These are phyloP conservation scores for Lithophane semibrunnea DNA, from an alignment of 2,888 invertebrate genomes.

Conservation along the genomic window DNA sequence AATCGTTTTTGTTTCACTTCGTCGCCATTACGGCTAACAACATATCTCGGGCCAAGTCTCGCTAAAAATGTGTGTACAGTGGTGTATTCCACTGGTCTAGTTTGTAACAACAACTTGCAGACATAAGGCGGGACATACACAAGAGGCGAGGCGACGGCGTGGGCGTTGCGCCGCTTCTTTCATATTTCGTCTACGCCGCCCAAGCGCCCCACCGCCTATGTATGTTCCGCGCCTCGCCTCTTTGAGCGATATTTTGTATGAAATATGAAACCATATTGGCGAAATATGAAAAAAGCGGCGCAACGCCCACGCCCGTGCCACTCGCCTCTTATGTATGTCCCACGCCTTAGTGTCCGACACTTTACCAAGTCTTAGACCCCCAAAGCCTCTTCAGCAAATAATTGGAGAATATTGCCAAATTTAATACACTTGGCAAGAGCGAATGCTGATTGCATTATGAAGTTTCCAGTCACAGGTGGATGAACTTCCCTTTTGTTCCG, in stretches of 20 bases:
- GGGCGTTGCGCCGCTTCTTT: too few relatives aligned
- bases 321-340: too few relatives aligned
- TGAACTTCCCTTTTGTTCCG: slow-evolving; percentile 18
- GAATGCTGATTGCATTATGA: slow-evolving; percentile 47
- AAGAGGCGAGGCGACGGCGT: too few relatives aligned
- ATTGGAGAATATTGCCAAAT: slow-evolving; percentile 58
- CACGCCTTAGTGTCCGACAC: not conserved
- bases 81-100: not conserved
- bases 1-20: not conserved
- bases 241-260: too few relatives aligned
- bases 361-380: not conserved
- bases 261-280: too few relatives aligned
- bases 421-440: slow-evolving; percentile 38
- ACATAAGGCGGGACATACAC: not conserved
- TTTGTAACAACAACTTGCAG: not conserved
- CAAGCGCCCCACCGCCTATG: too few relatives aligned
- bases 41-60: not conserved
- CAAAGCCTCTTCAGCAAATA: slow-evolving; percentile 25
- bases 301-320: too few relatives aligned
- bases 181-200: too few relatives aligned
- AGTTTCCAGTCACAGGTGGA: slow-evolving; percentile 43
- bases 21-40: not conserved
- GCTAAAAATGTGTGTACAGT: not conserved
- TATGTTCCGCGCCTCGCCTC: too few relatives aligned
- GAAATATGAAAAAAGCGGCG: too few relatives aligned